phyloP scores from a whole-genome alignment of 2,113 vertebrate species.

The Ceuthmochares aereus region DNA sequence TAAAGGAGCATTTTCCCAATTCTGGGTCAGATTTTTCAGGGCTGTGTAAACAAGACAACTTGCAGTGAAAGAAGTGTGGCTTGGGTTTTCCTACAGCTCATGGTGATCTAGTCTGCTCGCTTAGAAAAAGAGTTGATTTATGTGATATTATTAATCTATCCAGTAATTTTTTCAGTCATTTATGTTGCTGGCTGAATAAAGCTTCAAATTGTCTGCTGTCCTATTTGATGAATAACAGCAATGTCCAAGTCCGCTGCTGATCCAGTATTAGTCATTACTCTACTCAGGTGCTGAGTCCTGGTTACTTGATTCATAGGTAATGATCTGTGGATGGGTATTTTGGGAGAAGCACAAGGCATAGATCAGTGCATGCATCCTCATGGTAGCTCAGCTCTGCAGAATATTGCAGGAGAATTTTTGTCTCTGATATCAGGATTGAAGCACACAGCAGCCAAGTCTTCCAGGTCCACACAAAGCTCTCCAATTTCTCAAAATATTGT shows the following conservation, averaged over 20 bases:
- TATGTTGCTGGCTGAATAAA: slow-evolving; percentile 9
- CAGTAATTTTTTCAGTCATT: neutral
- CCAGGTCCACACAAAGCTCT: neutral
- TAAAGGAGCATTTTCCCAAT: neutral
- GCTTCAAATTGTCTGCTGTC: neutral
- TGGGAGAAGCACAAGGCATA: neutral
- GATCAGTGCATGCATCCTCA: neutral
- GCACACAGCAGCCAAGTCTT: neutral
- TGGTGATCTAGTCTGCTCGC: neutral
- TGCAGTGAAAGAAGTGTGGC: neutral
- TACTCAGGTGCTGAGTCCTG: neutral
- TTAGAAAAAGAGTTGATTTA: neutral
- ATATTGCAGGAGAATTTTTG: neutral
- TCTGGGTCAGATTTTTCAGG: neutral
- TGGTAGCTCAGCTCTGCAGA: neutral
- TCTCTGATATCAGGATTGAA: neutral
- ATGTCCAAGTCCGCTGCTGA: neutral
- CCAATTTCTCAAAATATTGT: neutral
- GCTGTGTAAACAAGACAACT: neutral
- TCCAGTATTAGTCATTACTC: neutral
- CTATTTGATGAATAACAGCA: neutral
- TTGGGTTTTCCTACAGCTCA: neutral
- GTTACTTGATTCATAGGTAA: neutral
- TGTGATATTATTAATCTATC: neutral
- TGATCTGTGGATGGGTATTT: neutral